phyloP scores from a whole-genome alignment of 2,797 vertebrate genomes.

The Rallus crepitans region DNA sequence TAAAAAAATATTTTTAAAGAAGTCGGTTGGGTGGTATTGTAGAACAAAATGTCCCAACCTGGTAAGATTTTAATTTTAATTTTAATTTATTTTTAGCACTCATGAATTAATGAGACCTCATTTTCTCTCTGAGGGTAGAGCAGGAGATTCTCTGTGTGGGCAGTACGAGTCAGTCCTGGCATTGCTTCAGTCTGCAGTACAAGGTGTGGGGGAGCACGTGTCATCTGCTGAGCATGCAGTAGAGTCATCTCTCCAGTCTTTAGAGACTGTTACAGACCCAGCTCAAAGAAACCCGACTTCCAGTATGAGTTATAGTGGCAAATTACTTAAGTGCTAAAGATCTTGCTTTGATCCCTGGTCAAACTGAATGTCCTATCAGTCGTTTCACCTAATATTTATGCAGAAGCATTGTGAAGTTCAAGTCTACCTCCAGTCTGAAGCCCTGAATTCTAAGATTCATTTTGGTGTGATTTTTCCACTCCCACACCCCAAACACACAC shows the following conservation, averaged over 20 bases:
- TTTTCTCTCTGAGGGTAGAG: neutral
- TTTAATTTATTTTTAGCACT: conserved; percentile 35
- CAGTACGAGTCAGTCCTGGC: neutral
- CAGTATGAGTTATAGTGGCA: neutral
- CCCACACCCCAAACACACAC: no score
- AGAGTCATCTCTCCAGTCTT: neutral
- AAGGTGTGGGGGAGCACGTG: neutral
- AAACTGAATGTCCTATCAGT: neutral
- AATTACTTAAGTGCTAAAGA: neutral
- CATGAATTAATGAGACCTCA: neutral
- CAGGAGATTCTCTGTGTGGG: neutral
- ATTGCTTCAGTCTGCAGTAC: rapidly evolving
- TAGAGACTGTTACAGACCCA: neutral
- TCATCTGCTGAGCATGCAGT: neutral
- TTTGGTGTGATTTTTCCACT: neutral
- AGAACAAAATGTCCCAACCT: conserved; percentile 48
- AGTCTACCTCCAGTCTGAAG: neutral
- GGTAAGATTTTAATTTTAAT: conserved; percentile 13
- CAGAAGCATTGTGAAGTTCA: neutral
- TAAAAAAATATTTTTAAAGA: no score
- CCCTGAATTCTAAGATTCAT: neutral
- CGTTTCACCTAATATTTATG: neutral
- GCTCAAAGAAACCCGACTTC: neutral
- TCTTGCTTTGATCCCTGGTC: neutral
- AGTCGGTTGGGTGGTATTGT: neutral